These are phyloP conservation scores for Grammomys dolichurus DNA, from an alignment of 2,113 vertebrate species.

Conservation along the genomic window DNA sequence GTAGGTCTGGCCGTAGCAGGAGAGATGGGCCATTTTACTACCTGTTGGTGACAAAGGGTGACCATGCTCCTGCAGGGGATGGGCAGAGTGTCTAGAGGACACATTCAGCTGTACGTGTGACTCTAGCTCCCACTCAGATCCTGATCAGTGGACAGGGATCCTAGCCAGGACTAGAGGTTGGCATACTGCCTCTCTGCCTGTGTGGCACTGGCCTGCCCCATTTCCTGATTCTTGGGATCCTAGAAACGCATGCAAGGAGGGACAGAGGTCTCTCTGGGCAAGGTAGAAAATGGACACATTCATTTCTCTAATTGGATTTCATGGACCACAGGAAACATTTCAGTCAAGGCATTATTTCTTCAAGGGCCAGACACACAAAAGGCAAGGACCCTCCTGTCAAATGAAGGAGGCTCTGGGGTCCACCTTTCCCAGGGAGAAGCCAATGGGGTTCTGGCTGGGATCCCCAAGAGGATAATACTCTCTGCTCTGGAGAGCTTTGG, in stretches of 20 bases:
- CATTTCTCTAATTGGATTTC: neutral
- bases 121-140: neutral
- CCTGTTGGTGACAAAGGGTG: rapidly evolving
- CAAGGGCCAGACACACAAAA: neutral
- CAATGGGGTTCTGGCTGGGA: neutral
- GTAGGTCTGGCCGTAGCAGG: neutral
- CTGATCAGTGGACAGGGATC: rapidly evolving
- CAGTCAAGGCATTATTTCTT: neutral
- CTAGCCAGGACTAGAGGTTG: neutral
- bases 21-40: rapidly evolving
- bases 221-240: neutral
- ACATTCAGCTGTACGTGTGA: rapidly evolving
- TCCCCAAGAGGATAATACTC: rapidly evolving
- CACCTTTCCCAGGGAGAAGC: neutral
- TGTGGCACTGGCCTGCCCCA: too few species aligned
- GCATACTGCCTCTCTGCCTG: neutral
- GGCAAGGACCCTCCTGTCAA: too few species aligned
- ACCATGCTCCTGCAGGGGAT: neutral
- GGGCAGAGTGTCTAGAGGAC: rapidly evolving
- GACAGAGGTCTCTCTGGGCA: rapidly evolving
- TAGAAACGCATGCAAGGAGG: neutral
- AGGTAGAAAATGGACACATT: neutral
- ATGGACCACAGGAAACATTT: neutral
- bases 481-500: neutral
- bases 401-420: neutral